Evolutionary conservation across 2,797 vertebrate genomes (phyloP).

Genomic region (Zenarchopterus dispar): DNA sequence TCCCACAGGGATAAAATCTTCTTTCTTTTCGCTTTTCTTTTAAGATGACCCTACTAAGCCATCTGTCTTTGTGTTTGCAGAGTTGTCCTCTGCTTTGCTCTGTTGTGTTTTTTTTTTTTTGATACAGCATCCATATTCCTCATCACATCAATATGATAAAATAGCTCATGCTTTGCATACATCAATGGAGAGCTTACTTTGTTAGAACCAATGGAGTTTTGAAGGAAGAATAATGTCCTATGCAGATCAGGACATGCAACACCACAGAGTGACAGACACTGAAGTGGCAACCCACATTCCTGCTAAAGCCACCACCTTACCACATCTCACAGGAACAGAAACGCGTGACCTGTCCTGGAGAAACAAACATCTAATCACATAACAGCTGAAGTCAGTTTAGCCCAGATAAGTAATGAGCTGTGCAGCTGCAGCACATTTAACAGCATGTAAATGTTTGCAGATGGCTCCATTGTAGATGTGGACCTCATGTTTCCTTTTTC

Average conservation of each 20-base stretch:
- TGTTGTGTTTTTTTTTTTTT: too few species aligned
- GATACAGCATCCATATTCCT: too few species aligned
- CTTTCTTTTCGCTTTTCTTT: too few species aligned
- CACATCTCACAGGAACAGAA: conserved; percentile 4
- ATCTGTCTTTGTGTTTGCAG: too few species aligned
- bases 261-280: not conserved
- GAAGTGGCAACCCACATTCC: not conserved
- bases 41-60: too few species aligned
- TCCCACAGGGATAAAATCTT: too few species aligned
- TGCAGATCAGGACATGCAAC: not conserved
- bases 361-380: conserved; percentile 25
- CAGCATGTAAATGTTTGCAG: conserved; percentile 14
- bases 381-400: conserved; percentile 1
- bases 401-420: conserved; percentile 9
- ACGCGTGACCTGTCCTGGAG: not conserved
- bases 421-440: conserved; percentile 11
- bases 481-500: not conserved
- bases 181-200: not conserved
- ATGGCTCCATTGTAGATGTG: not conserved
- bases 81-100: too few species aligned
- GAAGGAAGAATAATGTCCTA: not conserved
- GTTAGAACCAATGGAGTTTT: not conserved
- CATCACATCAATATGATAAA: too few species aligned
- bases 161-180: too few species aligned
- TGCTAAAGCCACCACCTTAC: not conserved